Conservation (phyloP, 2,797 vertebrate species). For the Sebastes hubbsi region DNA sequence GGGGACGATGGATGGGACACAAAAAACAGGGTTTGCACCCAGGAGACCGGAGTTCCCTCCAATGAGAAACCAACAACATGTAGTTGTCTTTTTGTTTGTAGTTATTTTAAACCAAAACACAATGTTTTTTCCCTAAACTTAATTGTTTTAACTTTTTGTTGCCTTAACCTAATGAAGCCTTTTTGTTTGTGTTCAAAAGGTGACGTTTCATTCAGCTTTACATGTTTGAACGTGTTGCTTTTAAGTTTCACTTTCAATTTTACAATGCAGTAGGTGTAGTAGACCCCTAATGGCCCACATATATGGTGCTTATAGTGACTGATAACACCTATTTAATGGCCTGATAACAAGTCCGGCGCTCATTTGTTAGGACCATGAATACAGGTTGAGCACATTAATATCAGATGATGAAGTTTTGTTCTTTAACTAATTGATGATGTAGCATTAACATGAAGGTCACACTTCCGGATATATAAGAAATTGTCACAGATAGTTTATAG, state of each 20-base stretch:
- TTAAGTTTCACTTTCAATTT: background rate
- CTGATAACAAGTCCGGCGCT: background rate
- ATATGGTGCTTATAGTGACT: background rate
- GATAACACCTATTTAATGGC: background rate
- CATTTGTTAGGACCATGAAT: background rate
- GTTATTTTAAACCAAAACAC: background rate
- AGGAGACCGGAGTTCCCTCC: background rate
- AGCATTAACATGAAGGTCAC: slow-evolving; percentile 6
- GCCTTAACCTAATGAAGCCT: background rate
- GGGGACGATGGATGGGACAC: too few species aligned
- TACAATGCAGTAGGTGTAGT: background rate
- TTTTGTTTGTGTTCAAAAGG: too few species aligned
- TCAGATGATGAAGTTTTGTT: background rate
- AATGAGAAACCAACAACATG: background rate
- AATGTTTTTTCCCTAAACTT: background rate
- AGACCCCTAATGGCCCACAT: background rate
- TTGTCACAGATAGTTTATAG: slow-evolving; percentile 4
- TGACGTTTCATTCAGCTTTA: too few species aligned
- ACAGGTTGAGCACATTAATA: slow-evolving; percentile 5
- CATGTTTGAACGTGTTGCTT: too few species aligned
- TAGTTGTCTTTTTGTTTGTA: background rate
- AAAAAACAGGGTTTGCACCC: too few species aligned
- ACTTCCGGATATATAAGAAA: slow-evolving; percentile 4
- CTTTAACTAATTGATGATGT: background rate
- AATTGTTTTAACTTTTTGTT: too few species aligned